Evolutionary conservation across 2,888 invertebrate species (phyloP), one percentile per base, ranked within the genome.

Genomic region (Trissonchulus sp.): DNA sequence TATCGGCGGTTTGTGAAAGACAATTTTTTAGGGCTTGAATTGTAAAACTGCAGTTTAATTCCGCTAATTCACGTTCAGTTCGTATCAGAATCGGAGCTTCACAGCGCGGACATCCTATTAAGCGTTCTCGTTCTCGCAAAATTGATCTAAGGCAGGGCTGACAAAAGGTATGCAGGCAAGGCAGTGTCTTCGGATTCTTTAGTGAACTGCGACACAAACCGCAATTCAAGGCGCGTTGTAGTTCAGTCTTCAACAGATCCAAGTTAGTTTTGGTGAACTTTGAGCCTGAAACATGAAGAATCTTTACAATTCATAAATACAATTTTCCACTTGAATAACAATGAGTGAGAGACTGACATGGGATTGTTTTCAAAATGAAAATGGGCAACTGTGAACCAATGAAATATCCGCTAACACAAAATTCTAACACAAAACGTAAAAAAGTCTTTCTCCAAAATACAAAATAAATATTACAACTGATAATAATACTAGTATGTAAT

Each of bases 111-210:
- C 48, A 48, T 48, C 48, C 48, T 48, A 48, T 8, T 23, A 48
- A 8, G 8, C 23, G 8, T 48, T 48, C 48, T 15, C 23, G 8
- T 8, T 8, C 48, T 23, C 8, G 48, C 8, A 48, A 23, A 8
- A 48, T 8, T 60, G 3, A 34, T 73, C 48, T 75, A n/a, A 75
- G 28, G 48, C 75, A 75, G 23, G 8, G 3, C 33, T 23, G 2
- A 36, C 75, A 75, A 33, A 18, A 73, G 1, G 34, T 30, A 38
- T 75, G 75, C 18, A 73, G 73, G 62, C 75, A 75, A 1, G 72
- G 72, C 30, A 75, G 62, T 15, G 72, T 75, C n/a, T 48, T 62
- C 37, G 73, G 63, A 2, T 33, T 35, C 23, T 33, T 63, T 8
- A 37, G 31, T 1, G 31, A 1, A 28, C 35, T 23, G 1, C 63